phyloP scores from a whole-genome alignment of 2,113 vertebrate genomes.

The Charadrius vociferus region DNA sequence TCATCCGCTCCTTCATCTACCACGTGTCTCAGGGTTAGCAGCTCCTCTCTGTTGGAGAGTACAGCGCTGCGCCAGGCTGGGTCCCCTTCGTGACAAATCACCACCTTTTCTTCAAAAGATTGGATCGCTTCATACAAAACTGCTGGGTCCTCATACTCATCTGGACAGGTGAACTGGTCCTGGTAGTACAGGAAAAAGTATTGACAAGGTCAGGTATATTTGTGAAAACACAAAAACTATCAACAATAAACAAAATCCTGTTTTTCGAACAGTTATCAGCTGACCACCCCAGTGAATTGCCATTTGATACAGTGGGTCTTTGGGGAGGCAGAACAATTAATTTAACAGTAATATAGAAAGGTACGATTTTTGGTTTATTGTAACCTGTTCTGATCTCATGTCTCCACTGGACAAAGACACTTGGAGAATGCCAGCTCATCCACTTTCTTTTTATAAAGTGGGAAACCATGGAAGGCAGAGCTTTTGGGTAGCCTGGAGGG shows the following conservation, averaged over 20 bases:
- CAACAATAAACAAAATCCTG: background rate
- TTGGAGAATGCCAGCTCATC: background rate
- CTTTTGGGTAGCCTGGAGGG: background rate
- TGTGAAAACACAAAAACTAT: background rate
- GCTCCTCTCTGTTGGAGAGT: conserved; percentile 89
- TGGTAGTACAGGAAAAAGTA: conserved; percentile 40
- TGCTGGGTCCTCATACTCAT: conserved; percentile 92
- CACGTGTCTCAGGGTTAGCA: conserved; percentile 94
- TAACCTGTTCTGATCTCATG: background rate
- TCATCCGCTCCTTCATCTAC: conserved; percentile 93
- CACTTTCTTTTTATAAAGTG: background rate
- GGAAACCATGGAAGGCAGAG: background rate
- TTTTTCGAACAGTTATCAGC: background rate
- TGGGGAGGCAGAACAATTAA: background rate
- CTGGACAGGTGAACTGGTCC: conserved; percentile 98
- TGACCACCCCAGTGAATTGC: background rate
- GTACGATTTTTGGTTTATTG: background rate
- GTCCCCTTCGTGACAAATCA: conserved; percentile 96
- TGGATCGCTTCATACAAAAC: conserved; percentile 92
- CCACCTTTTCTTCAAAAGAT: conserved; percentile 88
- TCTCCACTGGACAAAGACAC: background rate
- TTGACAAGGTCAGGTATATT: background rate
- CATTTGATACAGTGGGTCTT: background rate
- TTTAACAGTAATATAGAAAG: background rate
- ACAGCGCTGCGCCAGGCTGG: conserved; percentile 93